Conservation (phyloP, 2,797 vertebrate genomes). For the Agapornis canus region DNA sequence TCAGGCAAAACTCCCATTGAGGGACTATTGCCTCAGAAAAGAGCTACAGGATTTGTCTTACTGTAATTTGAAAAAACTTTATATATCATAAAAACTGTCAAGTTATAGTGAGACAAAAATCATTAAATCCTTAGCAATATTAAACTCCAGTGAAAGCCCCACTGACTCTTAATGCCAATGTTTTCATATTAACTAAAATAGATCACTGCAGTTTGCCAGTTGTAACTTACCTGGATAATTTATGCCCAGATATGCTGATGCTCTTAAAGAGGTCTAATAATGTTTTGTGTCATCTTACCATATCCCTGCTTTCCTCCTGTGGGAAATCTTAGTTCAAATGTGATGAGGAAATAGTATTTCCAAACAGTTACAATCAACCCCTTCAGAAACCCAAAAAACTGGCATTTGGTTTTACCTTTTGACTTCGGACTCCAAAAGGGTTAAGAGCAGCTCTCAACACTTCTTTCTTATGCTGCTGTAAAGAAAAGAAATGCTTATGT, state of each 20-base stretch:
- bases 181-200: constrained; percentile 59
- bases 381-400: background rate
- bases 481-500: constrained; percentile 62
- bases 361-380: background rate
- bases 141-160: constrained; percentile 58
- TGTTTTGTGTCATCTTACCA: background rate
- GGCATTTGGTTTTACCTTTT: constrained; percentile 71
- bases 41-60: constrained; percentile 67
- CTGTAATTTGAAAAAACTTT: constrained; percentile 66
- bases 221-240: constrained; percentile 45
- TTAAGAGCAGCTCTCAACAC: constrained; percentile 72
- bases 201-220: constrained; percentile 38
- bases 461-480: constrained; percentile 70
- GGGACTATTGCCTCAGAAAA: constrained; percentile 55
- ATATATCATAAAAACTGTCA: constrained; percentile 63
- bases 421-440: constrained; percentile 63
- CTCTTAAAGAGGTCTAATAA: constrained; percentile 40
- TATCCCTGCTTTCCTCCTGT: background rate
- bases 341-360: constrained; percentile 4
- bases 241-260: constrained; percentile 29
- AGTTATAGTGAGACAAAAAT: constrained; percentile 64
- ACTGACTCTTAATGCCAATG: constrained; percentile 33
- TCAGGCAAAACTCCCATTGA: constrained; percentile 71
- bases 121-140: constrained; percentile 62
- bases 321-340: constrained; percentile 3